phyloP scores from a whole-genome alignment of 2,888 invertebrate species.

The Epinotia brunnichana region DNA sequence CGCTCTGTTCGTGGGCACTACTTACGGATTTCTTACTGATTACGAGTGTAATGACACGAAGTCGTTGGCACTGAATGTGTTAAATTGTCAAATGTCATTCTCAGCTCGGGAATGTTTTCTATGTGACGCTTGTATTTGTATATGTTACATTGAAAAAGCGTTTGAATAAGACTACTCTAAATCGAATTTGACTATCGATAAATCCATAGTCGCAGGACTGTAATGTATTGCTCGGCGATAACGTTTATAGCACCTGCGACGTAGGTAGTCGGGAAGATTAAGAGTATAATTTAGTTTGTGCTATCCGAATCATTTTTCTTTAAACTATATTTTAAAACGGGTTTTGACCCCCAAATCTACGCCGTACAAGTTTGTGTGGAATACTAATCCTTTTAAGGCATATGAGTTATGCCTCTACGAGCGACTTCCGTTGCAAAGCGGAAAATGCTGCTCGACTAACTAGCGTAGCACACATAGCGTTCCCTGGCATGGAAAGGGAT shows the following conservation, averaged over 20 bases:
- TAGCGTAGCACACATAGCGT: too few species aligned
- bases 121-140: background rate
- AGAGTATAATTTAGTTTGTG: background rate
- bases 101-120: background rate
- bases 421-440: too few species aligned
- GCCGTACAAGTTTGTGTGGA: background rate
- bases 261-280: background rate
- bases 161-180: background rate
- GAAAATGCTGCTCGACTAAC: too few species aligned
- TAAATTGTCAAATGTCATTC: background rate
- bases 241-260: background rate
- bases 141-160: background rate
- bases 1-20: too few species aligned
- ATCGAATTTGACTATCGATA: background rate
- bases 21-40: too few species aligned
- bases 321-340: background rate
- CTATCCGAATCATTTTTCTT: background rate
- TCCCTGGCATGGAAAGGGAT: too few species aligned
- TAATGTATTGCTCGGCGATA: background rate
- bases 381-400: too few species aligned
- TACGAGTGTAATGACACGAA: too few species aligned
- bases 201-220: background rate
- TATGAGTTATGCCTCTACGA: too few species aligned
- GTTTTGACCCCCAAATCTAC: background rate
- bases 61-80: background rate